Evolutionary conservation across 1,140 invertebrate species (phyloP).

Genomic region (Planococcus citri): DNA sequence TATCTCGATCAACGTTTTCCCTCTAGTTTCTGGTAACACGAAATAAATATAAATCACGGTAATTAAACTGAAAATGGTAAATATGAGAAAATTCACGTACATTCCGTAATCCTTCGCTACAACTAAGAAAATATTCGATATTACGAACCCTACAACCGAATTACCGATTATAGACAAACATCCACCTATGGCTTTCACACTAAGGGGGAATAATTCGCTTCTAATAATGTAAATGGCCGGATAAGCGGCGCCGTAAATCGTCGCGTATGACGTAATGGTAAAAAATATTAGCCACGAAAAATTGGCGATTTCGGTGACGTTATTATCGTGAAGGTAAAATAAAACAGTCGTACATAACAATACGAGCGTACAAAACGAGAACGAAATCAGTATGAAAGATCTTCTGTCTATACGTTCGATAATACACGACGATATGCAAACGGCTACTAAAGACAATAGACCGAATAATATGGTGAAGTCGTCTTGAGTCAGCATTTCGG

Average conservation of each 20-base stretch:
- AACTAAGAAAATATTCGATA: slow-evolving; percentile 59
- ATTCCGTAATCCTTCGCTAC: slow-evolving; percentile 46
- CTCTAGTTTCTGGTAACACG: slow-evolving; percentile 68
- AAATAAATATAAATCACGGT: slow-evolving; percentile 44
- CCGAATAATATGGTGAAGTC: slow-evolving; percentile 27
- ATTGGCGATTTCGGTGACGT: slow-evolving; percentile 29
- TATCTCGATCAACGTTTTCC: slow-evolving; percentile 59
- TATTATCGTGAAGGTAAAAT: slow-evolving; percentile 37
- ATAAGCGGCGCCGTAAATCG: slow-evolving; percentile 40
- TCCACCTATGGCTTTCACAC: slow-evolving; percentile 44
- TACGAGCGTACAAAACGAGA: slow-evolving; percentile 36
- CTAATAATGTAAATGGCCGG: slow-evolving; percentile 47
- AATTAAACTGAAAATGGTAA: slow-evolving; percentile 51
- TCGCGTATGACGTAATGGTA: slow-evolving; percentile 44
- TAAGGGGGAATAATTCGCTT: slow-evolving; percentile 47
- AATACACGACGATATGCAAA: slow-evolving; percentile 35
- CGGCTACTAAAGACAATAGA: slow-evolving; percentile 33
- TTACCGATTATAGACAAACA: slow-evolving; percentile 36
- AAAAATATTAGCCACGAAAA: slow-evolving; percentile 39
- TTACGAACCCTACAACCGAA: slow-evolving; percentile 44
- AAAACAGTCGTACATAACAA: slow-evolving; percentile 28
- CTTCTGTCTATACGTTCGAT: slow-evolving; percentile 39
- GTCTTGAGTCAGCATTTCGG: slow-evolving; percentile 21
- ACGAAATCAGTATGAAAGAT: slow-evolving; percentile 37
- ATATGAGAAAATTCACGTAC: slow-evolving; percentile 65